Evolutionary conservation across 2,888 invertebrate species (phyloP), one percentile per base, ranked within the genome.

Genomic region (Abrostola tripartita): DNA sequence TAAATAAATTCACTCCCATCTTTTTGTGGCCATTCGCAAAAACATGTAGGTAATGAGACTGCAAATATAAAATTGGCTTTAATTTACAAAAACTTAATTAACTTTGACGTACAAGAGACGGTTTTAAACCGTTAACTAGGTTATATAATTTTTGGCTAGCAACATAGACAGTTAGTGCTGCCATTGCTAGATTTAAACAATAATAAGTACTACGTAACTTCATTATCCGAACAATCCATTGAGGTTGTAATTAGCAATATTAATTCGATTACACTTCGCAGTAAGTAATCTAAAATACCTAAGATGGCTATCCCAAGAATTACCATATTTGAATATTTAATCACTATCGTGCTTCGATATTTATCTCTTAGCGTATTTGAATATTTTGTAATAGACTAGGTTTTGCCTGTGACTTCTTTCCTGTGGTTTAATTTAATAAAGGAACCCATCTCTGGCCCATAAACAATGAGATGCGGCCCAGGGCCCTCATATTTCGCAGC

Each of bases 241-340:
- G 14, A 47, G 8, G 14, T 14, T 6, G 36, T 42, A 40, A 37
- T 52, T 35, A 24, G 1, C 35, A 12, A 9, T 54, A 69, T 55
- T 42, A 10, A 44, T 56, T 40, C 35, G 24, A 42, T 64, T 14
- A 24, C 14, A 51, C 41, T 51, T 47, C 36, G 51, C 8, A 47
- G 40, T 37, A 67, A 64, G 57, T 14, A 71, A 35, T 10, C 51
- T 52, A 37, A 40, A 57, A 57, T 57, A 51, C 51, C 40, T 51
- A 10, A 38, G 5, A 65, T 71, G 65, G 68, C 44, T 24, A 8
- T 47, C 54, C 54, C 51, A 44, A 51, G 57, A 71, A 71, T 52
- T 11, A 37, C 37, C 11, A 5, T 41, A 51, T 38, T 35, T 47
- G 5, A 57, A 65, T 71, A 57, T 57, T 71, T 47, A 58, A 57